Base-by-base conservation (phyloP, 37 sponge, comb jelly and placozoan genomes). In the Spongilla lacustris region DNA sequence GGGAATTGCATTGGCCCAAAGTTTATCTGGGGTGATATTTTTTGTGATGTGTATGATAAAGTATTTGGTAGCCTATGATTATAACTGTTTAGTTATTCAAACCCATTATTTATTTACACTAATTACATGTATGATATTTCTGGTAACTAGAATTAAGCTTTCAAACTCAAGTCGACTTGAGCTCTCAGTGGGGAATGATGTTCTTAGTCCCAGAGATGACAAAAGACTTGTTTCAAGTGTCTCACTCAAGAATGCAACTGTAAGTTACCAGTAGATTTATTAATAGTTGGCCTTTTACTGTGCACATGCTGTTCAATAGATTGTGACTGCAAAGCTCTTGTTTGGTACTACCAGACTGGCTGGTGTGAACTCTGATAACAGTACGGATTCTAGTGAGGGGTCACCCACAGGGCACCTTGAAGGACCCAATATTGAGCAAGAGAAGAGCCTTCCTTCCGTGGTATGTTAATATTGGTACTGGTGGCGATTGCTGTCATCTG, bases 391-490 rank as follows among this genome's bases (percentile, higher is more conserved):
- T 1, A 84, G 84, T 81, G 82, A 83, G 13, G 91, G 75, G 11
- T 90, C 94, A 4, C 87, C 87, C 29, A 68, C 83, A 19, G 91
- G 87, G 0, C 89, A 78, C 26, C 37, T 84, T n/a, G 90, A 89
- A 69, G 94, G 96, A 74, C 94, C 96, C 36, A 93, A 93, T 78
- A 17, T 88, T 77, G 94, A 93, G 31, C 26, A 69, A 50, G 96
- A 96, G 77, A 88, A 88, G 73, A 24, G 81, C 30, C 89, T 96
- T 12, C 96, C 96, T 27, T 92, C 93, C 37, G 92, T 91, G 85
- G 96, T 96, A 48, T 29, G 92, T 92, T 29, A 34, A 17, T 25
- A 36, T 83, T 37, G 28, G 66, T 29, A 36, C 75, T 25, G 11
- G 33, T n/a, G n/a, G n/a, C n/a, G n/a, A n/a, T 29, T n/a, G n/a